Evolutionary conservation across 2,888 invertebrate species (phyloP).

Genomic region (Sesamia inferens): DNA sequence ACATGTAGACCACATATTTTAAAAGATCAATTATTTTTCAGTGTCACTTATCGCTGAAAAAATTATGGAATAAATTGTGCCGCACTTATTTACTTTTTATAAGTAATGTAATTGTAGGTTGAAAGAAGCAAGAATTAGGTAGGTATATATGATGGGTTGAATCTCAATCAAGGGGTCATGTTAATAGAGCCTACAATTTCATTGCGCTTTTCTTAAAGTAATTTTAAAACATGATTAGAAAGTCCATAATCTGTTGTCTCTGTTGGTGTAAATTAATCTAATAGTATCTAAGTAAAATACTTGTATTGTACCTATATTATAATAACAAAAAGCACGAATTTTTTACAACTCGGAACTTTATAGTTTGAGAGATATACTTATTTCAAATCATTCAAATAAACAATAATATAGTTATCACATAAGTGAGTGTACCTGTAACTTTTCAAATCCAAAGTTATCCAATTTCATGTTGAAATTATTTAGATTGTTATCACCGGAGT

Average conservation of each 20-base stretch:
- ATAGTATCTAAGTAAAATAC: no score
- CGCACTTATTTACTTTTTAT: not conserved
- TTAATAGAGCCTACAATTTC: not conserved
- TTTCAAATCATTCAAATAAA: slow-evolving; percentile 42
- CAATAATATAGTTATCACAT: slow-evolving; percentile 84
- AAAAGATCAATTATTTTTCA: not conserved
- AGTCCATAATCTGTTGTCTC: no score
- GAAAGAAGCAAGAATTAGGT: slow-evolving; percentile 10
- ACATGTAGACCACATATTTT: not conserved
- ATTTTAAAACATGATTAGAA: not conserved
- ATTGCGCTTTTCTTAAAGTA: not conserved
- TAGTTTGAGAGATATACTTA: not conserved
- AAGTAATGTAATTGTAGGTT: slow-evolving; percentile 2
- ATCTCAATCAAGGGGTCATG: not conserved
- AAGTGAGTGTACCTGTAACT: slow-evolving; percentile 78
- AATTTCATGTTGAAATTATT: slow-evolving; percentile 81
- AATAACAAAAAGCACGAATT: not conserved
- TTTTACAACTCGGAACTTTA: not conserved
- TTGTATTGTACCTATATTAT: no score
- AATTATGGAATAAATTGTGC: not conserved
- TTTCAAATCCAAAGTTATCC: slow-evolving; percentile 88
- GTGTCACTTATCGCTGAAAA: not conserved
- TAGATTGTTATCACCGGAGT: slow-evolving; percentile 52
- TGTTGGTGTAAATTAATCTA: not conserved
- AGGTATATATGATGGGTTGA: no score